Evolutionary conservation across 1,140 invertebrate genomes (phyloP).

Genomic region (Drosophila bipectinata): DNA sequence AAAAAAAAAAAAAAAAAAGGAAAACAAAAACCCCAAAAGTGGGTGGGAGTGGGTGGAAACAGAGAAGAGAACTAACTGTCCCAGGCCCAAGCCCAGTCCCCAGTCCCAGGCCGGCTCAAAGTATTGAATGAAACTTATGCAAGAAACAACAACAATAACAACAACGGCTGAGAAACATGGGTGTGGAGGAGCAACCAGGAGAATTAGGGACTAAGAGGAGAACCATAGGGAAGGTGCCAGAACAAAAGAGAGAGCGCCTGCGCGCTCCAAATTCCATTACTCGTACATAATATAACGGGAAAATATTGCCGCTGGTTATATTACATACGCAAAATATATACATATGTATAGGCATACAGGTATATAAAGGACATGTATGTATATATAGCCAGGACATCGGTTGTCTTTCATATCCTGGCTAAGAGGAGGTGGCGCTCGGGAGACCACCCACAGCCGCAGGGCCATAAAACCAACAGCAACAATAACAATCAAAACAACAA

Average conservation of each 20-base stretch:
- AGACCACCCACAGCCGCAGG: constrained; percentile 71
- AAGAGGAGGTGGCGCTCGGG: not conserved
- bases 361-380: not conserved
- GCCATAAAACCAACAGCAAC: constrained; percentile 43
- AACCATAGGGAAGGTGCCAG: constrained; percentile 9
- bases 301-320: constrained; percentile 17
- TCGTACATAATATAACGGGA: constrained; percentile 33
- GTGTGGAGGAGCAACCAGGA: not conserved
- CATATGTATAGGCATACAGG: constrained; percentile 4
- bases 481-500: constrained; percentile 27
- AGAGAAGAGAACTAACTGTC: constrained; percentile 9
- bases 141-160: constrained; percentile 7
- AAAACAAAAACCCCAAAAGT: constrained; percentile 4
- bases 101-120: constrained; percentile 41
- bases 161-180: not conserved
- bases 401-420: constrained; percentile 49
- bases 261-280: constrained; percentile 48
- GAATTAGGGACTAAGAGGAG: not conserved
- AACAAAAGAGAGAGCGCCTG: constrained; percentile 24
- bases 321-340: constrained; percentile 25
- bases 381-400: constrained; percentile 22
- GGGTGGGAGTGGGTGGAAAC: constrained; percentile 7
- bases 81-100: constrained; percentile 15
- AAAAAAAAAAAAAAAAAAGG: not conserved
- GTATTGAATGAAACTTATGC: constrained; percentile 77